These are phyloP conservation scores for Nilaparvata lugens DNA, from an alignment of 1,140 invertebrate genomes.

Conservation along the genomic window DNA sequence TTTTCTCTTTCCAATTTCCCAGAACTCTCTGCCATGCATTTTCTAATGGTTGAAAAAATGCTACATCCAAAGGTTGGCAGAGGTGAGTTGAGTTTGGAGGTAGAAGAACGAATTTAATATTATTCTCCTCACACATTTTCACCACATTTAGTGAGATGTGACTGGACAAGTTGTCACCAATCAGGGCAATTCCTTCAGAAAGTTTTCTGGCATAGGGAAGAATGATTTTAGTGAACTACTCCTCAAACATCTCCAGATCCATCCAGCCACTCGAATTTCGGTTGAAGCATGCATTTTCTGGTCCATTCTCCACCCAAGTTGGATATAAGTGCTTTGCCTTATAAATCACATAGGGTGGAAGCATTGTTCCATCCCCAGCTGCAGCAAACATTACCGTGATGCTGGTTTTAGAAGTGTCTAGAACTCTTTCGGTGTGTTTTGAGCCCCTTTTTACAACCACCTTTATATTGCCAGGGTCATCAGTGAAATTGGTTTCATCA, in stretches of 20 bases:
- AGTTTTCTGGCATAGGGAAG: too few relatives aligned
- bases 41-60: slow-evolving; percentile 33
- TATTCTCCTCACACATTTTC: too few relatives aligned
- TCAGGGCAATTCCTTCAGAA: too few relatives aligned
- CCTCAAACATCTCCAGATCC: too few relatives aligned
- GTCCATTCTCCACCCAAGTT: too few relatives aligned
- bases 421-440: background rate
- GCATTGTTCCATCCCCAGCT: background rate
- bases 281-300: too few relatives aligned
- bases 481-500: background rate
- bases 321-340: too few relatives aligned
- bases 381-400: background rate
- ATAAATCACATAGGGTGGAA: background rate
- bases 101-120: too few relatives aligned
- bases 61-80: slow-evolving; percentile 37
- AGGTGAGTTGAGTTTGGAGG: slow-evolving; percentile 36
- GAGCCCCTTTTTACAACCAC: background rate
- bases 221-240: too few relatives aligned
- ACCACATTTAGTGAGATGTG: too few relatives aligned
- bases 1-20: slow-evolving; percentile 25
- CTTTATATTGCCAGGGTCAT: background rate
- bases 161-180: too few relatives aligned
- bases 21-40: slow-evolving; percentile 33
- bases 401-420: background rate
- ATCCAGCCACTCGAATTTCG: too few relatives aligned